Base-by-base conservation (phyloP, 2,888 invertebrate species). In the Dastarcus helophoroides region DNA sequence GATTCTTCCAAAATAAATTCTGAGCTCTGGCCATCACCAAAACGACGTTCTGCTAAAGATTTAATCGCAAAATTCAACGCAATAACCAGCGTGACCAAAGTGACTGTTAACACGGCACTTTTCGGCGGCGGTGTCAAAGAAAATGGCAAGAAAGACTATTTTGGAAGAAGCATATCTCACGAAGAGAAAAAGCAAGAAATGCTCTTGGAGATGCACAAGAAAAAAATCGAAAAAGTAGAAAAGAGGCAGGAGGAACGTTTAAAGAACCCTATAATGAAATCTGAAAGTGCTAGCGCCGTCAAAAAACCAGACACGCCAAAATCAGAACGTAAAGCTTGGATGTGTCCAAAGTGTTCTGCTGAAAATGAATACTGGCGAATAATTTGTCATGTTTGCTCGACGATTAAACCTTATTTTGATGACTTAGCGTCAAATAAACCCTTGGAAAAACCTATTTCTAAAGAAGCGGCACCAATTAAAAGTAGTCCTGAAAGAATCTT, bases 21-120 rank as follows among this genome's bases (percentile, higher is more conserved):
- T 4, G 56, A 58, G 33, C 54, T 45, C 32, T 52, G 53, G 51
- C 43, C 48, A 3, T 47, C 50, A 2, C 56, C 58, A 2, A 58
- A 61, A 41, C 37, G 58, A 28, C 51, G 53, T 34, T 62, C 63
- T 1, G 60, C 72, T 0, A 58, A 65, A 37, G 72, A 73, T 33
- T 52, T 76, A 12, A 73, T 75, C 26, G 69, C 72, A 0, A 69
- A 73, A 54, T 75, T 76, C 50, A 74, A 75, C 44, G 69, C 71
- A 1, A 66, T 73, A 29, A 68, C 70, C n/a, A 69, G 65, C 37
- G 68, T 68, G 5, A 67, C 69, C 1, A 69, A 63, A 48, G 65
- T 67, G 7, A 66, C 66, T 3, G 67, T 66, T 2, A 67, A 66
- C 37, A 49, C 62, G 2, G 59, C 58, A 22, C 62, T 69, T 37